Percentiles rank a stretch among this genome's conserved stretches.
phyloP scores from a whole-genome alignment of 2,888 invertebrate genomes.

The Cephus nigrinus region DNA sequence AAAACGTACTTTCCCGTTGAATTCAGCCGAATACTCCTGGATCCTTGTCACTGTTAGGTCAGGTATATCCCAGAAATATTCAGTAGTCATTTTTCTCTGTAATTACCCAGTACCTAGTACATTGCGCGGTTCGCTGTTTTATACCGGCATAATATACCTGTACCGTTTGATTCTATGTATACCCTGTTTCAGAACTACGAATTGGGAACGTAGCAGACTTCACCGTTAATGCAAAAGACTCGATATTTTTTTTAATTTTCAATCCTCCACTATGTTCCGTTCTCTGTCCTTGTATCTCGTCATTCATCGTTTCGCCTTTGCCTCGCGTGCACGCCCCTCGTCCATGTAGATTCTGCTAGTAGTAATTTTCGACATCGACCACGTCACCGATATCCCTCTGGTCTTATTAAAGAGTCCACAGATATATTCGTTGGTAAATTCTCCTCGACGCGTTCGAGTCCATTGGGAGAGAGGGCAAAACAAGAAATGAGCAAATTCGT shows the following conservation, averaged over 20 bases:
- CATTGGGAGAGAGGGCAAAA: not conserved
- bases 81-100: not conserved
- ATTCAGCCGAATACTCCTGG: not conserved
- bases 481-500: not conserved
- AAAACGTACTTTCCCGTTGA: not conserved
- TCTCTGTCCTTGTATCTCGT: conserved; percentile 22
- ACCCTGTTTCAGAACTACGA: not conserved
- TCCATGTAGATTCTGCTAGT: not conserved
- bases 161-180: not conserved
- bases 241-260: not conserved
- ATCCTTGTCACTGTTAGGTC: not conserved
- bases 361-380: not conserved
- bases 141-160: not conserved
- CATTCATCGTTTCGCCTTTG: not conserved
- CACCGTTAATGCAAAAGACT: not conserved
- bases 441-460: not conserved
- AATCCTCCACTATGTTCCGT: conserved; percentile 18
- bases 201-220: not conserved
- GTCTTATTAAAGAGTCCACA: not conserved
- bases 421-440: not conserved
- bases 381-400: not conserved
- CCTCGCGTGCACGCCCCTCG: conserved; percentile 22
- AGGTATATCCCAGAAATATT: not conserved
- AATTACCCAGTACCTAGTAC: not conserved
- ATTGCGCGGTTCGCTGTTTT: too few species aligned